Base-by-base conservation (phyloP, 2,113 vertebrate species). In the Genyomyrus donnyi region DNA sequence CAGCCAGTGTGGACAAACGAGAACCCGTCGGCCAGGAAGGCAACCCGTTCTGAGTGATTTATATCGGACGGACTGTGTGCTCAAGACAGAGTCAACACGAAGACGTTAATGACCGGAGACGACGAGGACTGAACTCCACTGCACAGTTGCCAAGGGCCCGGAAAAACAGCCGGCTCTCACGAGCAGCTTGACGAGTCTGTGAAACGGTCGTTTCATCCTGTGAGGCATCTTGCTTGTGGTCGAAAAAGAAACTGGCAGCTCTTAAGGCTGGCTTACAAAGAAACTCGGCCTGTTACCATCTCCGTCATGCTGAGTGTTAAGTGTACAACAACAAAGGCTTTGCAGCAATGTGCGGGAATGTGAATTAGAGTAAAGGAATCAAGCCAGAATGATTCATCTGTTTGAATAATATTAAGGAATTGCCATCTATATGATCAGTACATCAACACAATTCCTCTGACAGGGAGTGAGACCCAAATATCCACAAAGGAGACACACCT, bases 11-110 rank as follows among this genome's bases (percentile, higher is more conserved):
- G 74, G 74, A 42, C 31, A 45, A 66, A 48, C 95, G 96, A 96
- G 96, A 96, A 96, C 96, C 48, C 15, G 1, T 48, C 31, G 50
- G 15, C 50, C 48, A 53, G 49, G 27, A 70, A 70, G n/a, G 10
- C 24, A 3, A 56, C 15, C 50, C 5, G 2, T 53, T 17, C 50
- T 52, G 8, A 52, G 24, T 35, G 19, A 52, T 50, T 39, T 49
- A 85, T 45, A 10, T 27, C 10, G n/a, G 31, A 48, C 8, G 46
- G 50, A 48, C 46, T 15, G 27, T 87, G 49, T 48, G 83, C 45
- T 48, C 45, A 46, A 84, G n/a, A 31, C 27, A 13, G 62, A 66
- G 62, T 85, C 83, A 48, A 46, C 17, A 11, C 24, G 27, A 42
- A 87, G 49, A 53, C 85, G 11, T 39, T 42, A 66, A 62, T 58